Evolutionary conservation across 1,140 invertebrate genomes (phyloP).

Genomic region (Bombus turneri): DNA sequence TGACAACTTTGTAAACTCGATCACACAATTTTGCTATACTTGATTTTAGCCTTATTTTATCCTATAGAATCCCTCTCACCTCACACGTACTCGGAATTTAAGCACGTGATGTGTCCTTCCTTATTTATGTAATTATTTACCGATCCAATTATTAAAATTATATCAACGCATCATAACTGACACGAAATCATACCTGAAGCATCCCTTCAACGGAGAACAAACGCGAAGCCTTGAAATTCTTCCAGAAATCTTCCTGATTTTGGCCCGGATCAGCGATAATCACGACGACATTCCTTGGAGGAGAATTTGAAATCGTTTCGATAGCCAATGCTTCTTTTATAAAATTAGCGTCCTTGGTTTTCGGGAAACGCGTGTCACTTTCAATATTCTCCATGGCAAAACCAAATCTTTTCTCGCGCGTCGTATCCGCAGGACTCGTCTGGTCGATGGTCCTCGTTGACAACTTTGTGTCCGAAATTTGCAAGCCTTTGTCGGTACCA

Average conservation of each 20-base stretch:
- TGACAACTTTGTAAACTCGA: too few relatives aligned
- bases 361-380: neutral
- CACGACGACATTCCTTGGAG: slow-evolving; percentile 64
- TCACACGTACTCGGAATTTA: too few relatives aligned
- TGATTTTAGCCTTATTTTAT: too few relatives aligned
- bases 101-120: neutral
- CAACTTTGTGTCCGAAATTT: slow-evolving; percentile 29
- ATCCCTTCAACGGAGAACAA: slow-evolving; percentile 63
- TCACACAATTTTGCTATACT: too few relatives aligned
- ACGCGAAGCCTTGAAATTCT: slow-evolving; percentile 28
- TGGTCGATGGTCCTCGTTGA: neutral
- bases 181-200: slow-evolving; percentile 51
- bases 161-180: neutral
- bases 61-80: neutral
- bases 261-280: slow-evolving; percentile 52
- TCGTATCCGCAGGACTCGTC: neutral
- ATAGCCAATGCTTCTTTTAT: neutral
- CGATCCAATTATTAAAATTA: neutral
- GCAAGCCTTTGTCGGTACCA: slow-evolving; percentile 42
- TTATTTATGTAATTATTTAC: neutral
- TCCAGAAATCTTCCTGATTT: slow-evolving; percentile 39
- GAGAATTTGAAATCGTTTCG: neutral
- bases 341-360: neutral
- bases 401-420: neutral
- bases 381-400: slow-evolving; percentile 9